Evolutionary conservation across 2,113 vertebrate species (phyloP).

Genomic region (Felis chaus): DNA sequence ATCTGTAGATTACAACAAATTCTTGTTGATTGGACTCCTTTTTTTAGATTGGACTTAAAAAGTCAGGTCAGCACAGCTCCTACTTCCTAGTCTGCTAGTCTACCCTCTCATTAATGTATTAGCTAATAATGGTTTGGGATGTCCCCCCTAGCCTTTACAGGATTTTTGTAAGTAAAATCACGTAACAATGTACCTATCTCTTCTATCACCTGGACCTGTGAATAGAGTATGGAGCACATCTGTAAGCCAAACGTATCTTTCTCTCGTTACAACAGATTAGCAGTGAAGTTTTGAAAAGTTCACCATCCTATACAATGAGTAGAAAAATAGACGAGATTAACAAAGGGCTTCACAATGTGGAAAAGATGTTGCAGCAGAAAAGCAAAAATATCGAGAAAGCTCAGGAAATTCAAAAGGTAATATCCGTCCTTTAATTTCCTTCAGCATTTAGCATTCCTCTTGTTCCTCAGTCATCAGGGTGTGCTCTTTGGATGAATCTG

Average conservation of each 20-base stretch:
- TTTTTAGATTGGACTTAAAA: neutral
- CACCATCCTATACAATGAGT: constrained; percentile 86
- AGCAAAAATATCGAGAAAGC: constrained; percentile 88
- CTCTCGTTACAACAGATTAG: constrained; percentile 83
- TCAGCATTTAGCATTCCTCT: neutral
- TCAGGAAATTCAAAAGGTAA: constrained; percentile 93
- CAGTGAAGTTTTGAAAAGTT: constrained; percentile 86
- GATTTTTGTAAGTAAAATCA: neutral
- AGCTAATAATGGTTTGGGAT: neutral
- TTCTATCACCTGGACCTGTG: neutral
- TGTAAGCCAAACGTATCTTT: neutral
- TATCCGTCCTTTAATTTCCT: neutral
- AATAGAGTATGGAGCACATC: neutral
- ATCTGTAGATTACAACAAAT: neutral
- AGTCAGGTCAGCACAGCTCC: neutral
- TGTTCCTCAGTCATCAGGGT: neutral
- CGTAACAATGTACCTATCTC: neutral
- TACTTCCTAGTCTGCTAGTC: neutral
- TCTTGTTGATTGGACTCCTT: neutral
- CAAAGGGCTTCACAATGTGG: constrained; percentile 88
- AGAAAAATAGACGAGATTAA: constrained; percentile 89
- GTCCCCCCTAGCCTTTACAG: neutral
- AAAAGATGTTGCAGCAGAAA: constrained; percentile 88
- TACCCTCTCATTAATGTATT: neutral
- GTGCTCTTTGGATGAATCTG: neutral